Percentiles rank a stretch among this genome's conserved stretches.
These are phyloP conservation scores for Diachasma alloeum DNA, from an alignment of 1,140 invertebrate genomes.

Conservation along the genomic window DNA sequence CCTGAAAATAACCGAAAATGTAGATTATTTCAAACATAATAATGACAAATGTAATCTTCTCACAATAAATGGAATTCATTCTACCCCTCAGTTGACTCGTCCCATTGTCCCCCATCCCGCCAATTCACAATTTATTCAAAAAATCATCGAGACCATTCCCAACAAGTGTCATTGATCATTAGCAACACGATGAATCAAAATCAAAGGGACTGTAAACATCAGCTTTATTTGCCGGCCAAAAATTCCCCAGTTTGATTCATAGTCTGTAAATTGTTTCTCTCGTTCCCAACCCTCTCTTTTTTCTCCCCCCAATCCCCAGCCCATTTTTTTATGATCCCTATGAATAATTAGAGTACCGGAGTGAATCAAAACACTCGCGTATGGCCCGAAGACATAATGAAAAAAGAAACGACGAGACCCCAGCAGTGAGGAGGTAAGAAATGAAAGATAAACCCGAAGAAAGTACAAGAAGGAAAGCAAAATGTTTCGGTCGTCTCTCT, in stretches of 20 bases:
- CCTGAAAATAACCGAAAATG: no score
- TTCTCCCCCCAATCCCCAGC: not conserved
- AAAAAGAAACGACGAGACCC: not conserved
- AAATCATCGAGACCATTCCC: not conserved
- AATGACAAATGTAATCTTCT: no score
- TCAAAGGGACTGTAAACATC: not conserved
- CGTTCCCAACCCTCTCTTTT: not conserved
- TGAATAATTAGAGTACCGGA: constrained; percentile 5
- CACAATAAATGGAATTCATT: no score
- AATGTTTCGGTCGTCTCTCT: constrained; percentile 4
- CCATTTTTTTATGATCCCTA: not conserved
- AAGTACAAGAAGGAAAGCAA: not conserved
- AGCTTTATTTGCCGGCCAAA: not conserved
- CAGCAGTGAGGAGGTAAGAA: not conserved
- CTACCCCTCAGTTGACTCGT: no score
- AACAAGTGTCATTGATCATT: not conserved
- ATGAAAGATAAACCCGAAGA: not conserved
- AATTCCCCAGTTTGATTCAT: not conserved
- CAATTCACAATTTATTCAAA: not conserved
- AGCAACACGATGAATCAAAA: not conserved
- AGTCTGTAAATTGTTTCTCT: not conserved
- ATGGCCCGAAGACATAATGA: not conserved
- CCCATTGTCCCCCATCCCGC: not conserved
- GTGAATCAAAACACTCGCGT: not conserved
- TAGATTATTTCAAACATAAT: no score